A percentile compares a stretch with the other conserved stretches of the same genome.
These are phyloP conservation scores for Linepithema humile DNA, from an alignment of 1,140 invertebrate species.

Conservation along the genomic window DNA sequence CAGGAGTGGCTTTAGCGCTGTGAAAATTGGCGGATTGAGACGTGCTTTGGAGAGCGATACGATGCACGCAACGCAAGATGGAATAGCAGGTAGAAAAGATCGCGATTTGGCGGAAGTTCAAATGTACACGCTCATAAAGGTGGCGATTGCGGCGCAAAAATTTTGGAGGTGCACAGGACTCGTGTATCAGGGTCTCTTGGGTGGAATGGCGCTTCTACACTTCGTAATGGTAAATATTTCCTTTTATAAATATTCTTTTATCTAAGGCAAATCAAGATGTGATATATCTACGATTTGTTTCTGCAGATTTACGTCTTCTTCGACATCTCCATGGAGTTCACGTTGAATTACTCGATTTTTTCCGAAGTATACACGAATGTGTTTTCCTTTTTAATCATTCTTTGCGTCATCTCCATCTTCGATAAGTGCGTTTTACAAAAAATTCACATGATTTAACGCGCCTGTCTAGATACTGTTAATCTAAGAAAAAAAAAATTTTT, in stretches of 20 bases:
- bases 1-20: constrained; percentile 79
- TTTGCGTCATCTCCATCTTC: constrained; percentile 78
- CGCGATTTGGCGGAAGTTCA: constrained; percentile 46
- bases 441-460: neutral
- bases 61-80: neutral
- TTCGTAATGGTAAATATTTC: constrained; percentile 76
- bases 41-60: constrained; percentile 36
- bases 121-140: constrained; percentile 73
- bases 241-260: too few relatives aligned
- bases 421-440: constrained; percentile 74
- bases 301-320: constrained; percentile 77
- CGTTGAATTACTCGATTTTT: constrained; percentile 69
- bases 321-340: constrained; percentile 46
- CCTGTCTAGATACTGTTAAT: neutral
- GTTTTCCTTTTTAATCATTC: constrained; percentile 77
- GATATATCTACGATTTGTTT: neutral
- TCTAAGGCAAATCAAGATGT: too few relatives aligned
- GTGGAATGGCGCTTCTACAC: constrained; percentile 81
- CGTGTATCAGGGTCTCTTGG: constrained; percentile 81
- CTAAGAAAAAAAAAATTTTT: neutral
- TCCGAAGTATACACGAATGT: constrained; percentile 77
- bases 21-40: constrained; percentile 74
- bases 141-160: constrained; percentile 78
- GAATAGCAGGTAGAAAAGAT: too few relatives aligned
- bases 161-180: constrained; percentile 76